A percentile compares a stretch with the other conserved stretches of the same genome.
Evolutionary conservation across 2,113 vertebrate species (phyloP).

Genomic region (Suricata suricatta): DNA sequence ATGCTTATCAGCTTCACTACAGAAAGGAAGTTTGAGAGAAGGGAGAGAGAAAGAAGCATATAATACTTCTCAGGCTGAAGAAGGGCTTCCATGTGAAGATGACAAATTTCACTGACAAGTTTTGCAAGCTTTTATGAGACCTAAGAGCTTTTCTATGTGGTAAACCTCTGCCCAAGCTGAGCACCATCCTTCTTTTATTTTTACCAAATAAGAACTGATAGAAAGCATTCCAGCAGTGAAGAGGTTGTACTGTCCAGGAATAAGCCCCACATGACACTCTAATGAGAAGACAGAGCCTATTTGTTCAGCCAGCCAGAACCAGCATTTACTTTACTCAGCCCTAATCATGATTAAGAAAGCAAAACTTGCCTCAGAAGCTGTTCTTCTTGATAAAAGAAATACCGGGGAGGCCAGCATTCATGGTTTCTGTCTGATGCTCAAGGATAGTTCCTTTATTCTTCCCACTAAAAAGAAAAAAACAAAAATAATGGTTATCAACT

Average conservation of each 20-base stretch:
- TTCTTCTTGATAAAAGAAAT: background rate
- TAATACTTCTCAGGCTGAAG: background rate
- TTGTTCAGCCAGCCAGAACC: background rate
- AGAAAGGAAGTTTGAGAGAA: background rate
- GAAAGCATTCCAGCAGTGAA: background rate
- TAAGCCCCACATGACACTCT: background rate
- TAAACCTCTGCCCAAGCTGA: background rate
- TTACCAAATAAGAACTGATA: background rate
- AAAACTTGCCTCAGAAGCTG: background rate
- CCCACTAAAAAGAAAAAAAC: background rate
- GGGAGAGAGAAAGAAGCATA: background rate
- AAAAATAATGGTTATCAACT: slow-evolving; percentile 80
- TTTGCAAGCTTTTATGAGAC: background rate
- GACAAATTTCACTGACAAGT: background rate
- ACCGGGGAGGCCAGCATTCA: background rate
- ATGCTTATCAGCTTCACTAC: background rate
- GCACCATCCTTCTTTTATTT: background rate
- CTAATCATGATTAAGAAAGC: background rate
- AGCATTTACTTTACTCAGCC: background rate
- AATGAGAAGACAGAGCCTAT: background rate
- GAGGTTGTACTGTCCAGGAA: background rate
- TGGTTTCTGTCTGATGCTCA: slow-evolving; percentile 6
- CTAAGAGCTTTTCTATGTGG: background rate
- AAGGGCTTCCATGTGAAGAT: background rate
- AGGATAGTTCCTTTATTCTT: slow-evolving; percentile 52